Base-by-base conservation (phyloP, 2,797 vertebrate species). In the Hoplostethus mediterraneus region DNA sequence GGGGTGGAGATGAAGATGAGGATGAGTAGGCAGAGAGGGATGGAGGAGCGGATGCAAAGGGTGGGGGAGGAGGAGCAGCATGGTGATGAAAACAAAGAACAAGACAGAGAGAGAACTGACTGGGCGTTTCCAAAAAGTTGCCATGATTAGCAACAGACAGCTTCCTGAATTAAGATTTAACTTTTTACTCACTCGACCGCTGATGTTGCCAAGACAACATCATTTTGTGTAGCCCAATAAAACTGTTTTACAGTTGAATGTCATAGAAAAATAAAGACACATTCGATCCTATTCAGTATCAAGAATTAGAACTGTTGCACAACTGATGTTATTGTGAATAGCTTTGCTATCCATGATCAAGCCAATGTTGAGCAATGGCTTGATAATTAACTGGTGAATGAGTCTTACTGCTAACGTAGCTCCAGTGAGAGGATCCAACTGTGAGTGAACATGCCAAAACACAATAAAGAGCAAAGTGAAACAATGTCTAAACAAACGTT, bases 381-480 rank as follows among this genome's bases (percentile, higher is more conserved):
- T 17, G 21, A 2, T 11, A 8, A 40, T 40, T 9, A 40, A 40
- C 10, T 40, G 38, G 38, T 40, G 38, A 40, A 40, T 40, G 38
- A 40, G 28, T 38, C 61, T 47, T 33, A 36, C 38, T n/a, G 49
- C 63, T 49, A 65, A 73, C 40, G 38, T 17, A 68, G 48, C 63
- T 52, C 38, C 44, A 5, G n/a, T 33, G 6, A 28, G 28, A 1
- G 28, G 28, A 28, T 28, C 28, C 58, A 63, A 67, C 21, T 48
- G 61, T 21, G 17, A 56, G 30, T 59, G 54, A 3, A 75, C 56
- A 57, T 73, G 79, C 71, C 73, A 84, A 63, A 73, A 75, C 67
- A 60, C 61, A 79, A 77, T 84, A 75, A 71, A 87, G 82, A 60
- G 36, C 64, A 8, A 74, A 75, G 78, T 80, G 83, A 73, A 61